Base-by-base conservation (phyloP, 2,113 vertebrate species). In the Amphiprion percula region DNA sequence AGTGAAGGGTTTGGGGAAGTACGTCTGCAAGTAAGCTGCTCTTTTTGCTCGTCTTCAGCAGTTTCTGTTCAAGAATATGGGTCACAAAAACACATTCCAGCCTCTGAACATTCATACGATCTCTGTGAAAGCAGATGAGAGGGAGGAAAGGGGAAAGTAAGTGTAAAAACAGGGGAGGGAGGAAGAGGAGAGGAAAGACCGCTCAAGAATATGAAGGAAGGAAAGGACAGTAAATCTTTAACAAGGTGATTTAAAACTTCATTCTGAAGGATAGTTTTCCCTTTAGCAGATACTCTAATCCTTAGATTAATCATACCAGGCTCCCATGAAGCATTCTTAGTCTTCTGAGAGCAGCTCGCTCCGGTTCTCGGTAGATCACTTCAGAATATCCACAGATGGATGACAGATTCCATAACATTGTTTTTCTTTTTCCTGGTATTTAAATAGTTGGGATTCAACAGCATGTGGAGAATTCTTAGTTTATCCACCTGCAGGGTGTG, bases 41-140 rank as follows among this genome's bases (percentile, higher is more conserved):
- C 65, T 63, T 10, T 44, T 41, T 39, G 23, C 16, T 68, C 26
- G 8, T 44, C 47, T 59, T 21, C 4, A 46, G 26, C 21, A 30
- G 24, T 59, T 62, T 88, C 47, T 33, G 50, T 58, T n/a, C 6
- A 52, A 68, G 41, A 61, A 79, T 83, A 67, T 79, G 62, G 84
- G 80, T 86, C 81, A 87, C 41, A 72, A 86, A 89, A 89, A 87
- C 79, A 85, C 84, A 88, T 77, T 84, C 76, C 84, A 59, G 55
- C 62, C 33, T 30, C 24, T 16, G 56, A 58, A 64, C 66, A 33
- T 65, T 76, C 30, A 61, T 56, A 21, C n/a, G 28, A 59, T 74
- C 30, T n/a, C 26, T 52, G 33, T 12, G 47, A 44, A 58, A 75
- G 73, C 62, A 56, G 65, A 61, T 46, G 62, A 62, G 63, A 53